phyloP scores from a whole-genome alignment of 1,140 invertebrate species.

The Fopius arisanus region DNA sequence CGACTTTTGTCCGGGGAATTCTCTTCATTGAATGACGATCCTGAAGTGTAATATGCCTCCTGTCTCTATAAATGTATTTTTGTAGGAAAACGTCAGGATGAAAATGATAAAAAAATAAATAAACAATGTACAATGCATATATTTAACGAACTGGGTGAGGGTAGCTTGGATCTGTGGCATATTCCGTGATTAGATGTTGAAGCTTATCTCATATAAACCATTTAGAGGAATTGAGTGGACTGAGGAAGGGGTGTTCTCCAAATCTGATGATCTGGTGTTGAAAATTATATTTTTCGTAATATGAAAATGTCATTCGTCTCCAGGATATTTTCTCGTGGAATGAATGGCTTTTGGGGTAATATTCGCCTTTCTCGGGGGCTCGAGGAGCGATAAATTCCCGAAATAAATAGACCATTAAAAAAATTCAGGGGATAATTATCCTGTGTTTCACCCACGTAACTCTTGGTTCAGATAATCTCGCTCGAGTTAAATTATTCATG shows the following conservation, averaged over 20 bases:
- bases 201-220: background rate
- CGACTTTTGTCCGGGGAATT: background rate
- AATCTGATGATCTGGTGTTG: too few relatives aligned
- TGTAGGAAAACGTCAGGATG: conserved; percentile 19
- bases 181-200: background rate
- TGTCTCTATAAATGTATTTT: conserved; percentile 27
- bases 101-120: background rate
- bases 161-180: background rate
- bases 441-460: background rate
- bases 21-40: background rate
- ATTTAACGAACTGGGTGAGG: background rate
- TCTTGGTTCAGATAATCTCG: background rate
- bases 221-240: background rate
- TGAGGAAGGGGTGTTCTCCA: too few relatives aligned
- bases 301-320: too few relatives aligned
- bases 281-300: too few relatives aligned
- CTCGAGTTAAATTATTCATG: conserved; percentile 11
- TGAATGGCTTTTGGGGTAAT: too few relatives aligned
- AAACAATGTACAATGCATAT: background rate
- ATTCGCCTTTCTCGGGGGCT: too few relatives aligned
- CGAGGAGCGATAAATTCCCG: background rate
- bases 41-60: background rate
- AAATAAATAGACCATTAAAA: background rate
- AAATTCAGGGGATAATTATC: background rate
- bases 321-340: too few relatives aligned